phyloP scores from a whole-genome alignment of 92 coral and sea anemone species.

The Epizoanthus fatuus region DNA sequence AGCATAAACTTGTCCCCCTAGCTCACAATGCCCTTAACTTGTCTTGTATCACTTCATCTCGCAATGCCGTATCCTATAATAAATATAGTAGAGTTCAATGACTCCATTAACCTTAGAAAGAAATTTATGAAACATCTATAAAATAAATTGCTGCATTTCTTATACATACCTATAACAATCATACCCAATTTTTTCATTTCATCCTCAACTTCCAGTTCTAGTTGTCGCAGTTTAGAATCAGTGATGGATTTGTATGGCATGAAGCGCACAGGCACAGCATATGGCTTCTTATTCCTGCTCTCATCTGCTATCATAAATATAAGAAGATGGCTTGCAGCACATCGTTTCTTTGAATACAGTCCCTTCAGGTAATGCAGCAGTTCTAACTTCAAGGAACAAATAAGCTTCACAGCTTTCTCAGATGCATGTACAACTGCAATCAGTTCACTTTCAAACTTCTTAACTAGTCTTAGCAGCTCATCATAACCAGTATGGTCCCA shows the following conservation, averaged over 20 bases:
- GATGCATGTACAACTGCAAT: neutral
- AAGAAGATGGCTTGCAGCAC: constrained; percentile 61
- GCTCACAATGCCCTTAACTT: no score
- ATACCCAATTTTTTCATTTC: constrained; percentile 41
- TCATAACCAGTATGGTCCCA: constrained; percentile 80
- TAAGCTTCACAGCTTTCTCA: constrained; percentile 8
- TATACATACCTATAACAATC: constrained; percentile 49
- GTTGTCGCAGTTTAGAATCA: constrained; percentile 55
- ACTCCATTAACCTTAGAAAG: no score
- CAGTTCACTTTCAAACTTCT: constrained; percentile 2
- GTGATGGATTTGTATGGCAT: constrained; percentile 66
- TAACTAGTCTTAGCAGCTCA: constrained; percentile 52
- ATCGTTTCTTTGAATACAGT: constrained; percentile 53
- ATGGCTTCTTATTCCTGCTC: constrained; percentile 52
- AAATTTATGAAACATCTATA: no score
- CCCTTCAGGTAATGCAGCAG: constrained; percentile 28
- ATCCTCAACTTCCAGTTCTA: constrained; percentile 33
- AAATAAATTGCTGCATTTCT: neutral
- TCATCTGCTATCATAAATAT: constrained; percentile 75
- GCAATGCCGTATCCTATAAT: no score
- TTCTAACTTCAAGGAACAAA: neutral
- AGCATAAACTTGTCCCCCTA: no score
- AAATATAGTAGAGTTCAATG: no score
- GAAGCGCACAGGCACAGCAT: constrained; percentile 73
- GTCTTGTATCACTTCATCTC: no score